A percentile compares a stretch with the other conserved stretches of the same genome.
Conservation (phyloP, 2,113 vertebrate species). For the Microcebus murinus region DNA sequence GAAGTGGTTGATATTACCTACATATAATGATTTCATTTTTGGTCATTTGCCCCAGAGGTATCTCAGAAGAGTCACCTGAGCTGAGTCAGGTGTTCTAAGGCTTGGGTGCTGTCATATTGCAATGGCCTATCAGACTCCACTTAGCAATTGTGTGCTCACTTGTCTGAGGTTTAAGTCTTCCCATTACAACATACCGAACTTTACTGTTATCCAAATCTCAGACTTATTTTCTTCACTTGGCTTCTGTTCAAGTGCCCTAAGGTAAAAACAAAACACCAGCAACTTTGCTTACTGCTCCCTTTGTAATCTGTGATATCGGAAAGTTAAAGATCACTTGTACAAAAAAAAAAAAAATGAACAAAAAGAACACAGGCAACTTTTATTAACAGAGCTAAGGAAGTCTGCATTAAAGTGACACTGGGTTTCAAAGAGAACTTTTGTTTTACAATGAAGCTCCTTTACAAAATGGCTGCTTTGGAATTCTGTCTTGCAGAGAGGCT, state of each 20-base stretch:
- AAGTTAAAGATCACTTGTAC: background rate
- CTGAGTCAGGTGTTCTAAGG: background rate
- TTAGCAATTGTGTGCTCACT: background rate
- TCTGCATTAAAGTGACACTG: background rate
- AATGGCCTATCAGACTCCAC: background rate
- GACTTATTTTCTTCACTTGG: background rate
- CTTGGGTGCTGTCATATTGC: background rate
- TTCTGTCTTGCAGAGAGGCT: background rate
- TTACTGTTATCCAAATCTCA: background rate
- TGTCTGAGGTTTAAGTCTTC: background rate
- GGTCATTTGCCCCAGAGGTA: background rate
- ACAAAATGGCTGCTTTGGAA: background rate
- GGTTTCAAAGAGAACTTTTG: background rate
- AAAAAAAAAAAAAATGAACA: background rate
- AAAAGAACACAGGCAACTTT: background rate
- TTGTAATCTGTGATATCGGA: background rate
- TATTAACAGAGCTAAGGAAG: background rate
- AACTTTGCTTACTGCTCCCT: background rate
- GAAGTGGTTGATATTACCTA: background rate
- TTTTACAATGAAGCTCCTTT: background rate
- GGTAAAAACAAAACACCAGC: background rate
- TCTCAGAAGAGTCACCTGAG: background rate
- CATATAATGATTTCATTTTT: background rate
- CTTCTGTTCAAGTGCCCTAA: background rate
- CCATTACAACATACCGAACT: background rate